Conservation (phyloP, 2,113 vertebrate genomes). For the Prolemur simus region DNA sequence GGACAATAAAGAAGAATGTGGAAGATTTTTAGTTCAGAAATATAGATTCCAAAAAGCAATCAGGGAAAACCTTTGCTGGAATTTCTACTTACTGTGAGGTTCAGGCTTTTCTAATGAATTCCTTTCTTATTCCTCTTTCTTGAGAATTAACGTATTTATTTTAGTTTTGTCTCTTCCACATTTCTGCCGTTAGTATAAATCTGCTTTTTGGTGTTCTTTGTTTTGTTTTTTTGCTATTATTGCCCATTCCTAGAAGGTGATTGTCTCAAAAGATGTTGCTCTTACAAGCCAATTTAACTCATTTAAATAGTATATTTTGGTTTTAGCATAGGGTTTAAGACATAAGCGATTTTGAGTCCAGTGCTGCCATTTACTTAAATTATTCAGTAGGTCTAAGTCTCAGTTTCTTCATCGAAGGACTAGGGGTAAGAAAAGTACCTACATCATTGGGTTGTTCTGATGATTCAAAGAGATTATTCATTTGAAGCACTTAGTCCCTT, state of each 20-base stretch:
- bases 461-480: background rate
- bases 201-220: background rate
- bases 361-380: background rate
- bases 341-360: background rate
- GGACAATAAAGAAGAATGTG: background rate
- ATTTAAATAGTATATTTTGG: background rate
- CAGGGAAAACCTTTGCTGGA: background rate
- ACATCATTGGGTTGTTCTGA: background rate
- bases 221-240: background rate
- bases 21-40: constrained; percentile 30
- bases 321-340: constrained; percentile 42
- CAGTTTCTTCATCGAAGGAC: background rate
- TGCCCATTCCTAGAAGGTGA: background rate
- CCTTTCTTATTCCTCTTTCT: background rate
- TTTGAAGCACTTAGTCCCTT: background rate
- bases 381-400: background rate
- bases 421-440: background rate
- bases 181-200: background rate
- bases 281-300: background rate
- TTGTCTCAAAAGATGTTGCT: background rate
- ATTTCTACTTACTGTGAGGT: background rate
- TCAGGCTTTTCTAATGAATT: constrained; percentile 7
- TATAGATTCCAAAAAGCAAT: background rate
- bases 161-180: background rate
- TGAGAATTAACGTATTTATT: background rate